These are phyloP conservation scores for Phataginus tetradactyla DNA, from an alignment of 2,797 vertebrate genomes.

Conservation along the genomic window DNA sequence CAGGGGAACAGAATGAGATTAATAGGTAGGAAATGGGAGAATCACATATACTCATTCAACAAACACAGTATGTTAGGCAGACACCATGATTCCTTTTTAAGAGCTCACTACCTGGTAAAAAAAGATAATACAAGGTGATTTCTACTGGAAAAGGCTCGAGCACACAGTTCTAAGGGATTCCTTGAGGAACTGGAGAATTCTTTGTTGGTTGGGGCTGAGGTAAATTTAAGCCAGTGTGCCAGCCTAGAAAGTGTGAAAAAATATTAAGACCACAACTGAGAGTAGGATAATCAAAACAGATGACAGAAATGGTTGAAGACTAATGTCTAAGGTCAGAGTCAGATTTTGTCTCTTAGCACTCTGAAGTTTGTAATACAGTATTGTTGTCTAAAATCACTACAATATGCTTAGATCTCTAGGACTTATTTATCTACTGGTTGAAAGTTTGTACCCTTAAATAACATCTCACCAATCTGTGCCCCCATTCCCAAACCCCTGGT, in stretches of 20 bases:
- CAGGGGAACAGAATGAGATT: neutral
- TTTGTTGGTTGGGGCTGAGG: neutral
- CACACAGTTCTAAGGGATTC: neutral
- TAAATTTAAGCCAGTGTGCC: neutral
- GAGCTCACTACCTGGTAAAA: neutral
- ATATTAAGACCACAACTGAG: neutral
- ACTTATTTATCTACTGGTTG: neutral
- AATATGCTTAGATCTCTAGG: neutral
- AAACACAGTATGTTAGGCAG: neutral
- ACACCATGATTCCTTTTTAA: neutral
- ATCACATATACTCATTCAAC: neutral
- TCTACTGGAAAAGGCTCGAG: neutral
- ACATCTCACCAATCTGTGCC: too few relatives aligned
- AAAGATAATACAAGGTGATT: neutral
- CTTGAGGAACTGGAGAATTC: neutral
- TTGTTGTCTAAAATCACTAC: neutral
- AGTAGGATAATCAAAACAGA: neutral
- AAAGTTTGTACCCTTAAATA: neutral
- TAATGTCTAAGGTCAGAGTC: neutral
- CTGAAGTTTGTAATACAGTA: neutral
- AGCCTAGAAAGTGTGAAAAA: slow-evolving; percentile 5
- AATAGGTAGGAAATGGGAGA: neutral
- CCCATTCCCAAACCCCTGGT: neutral
- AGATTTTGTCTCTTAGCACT: neutral
- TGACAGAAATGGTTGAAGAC: neutral